These are phyloP conservation scores for Oreotrochilus melanogaster DNA, from an alignment of 2,113 vertebrate species.

Conservation along the genomic window DNA sequence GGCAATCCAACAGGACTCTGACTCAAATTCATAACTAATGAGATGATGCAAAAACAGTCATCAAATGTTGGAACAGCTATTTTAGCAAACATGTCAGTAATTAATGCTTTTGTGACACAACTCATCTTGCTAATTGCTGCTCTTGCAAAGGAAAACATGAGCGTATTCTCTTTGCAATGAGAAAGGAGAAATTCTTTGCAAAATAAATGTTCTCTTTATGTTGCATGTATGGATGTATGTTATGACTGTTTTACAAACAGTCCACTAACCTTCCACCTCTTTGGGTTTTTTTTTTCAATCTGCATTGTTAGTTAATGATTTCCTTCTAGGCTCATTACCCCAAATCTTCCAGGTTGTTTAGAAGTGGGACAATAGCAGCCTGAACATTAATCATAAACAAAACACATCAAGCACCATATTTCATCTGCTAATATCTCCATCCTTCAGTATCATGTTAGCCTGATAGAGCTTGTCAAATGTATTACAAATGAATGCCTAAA, in stretches of 20 bases:
- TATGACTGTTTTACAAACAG: background rate
- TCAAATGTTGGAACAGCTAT: conserved; percentile 54
- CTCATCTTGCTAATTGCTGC: conserved; percentile 62
- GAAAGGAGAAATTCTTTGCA: background rate
- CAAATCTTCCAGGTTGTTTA: conserved; percentile 8
- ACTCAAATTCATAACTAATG: conserved; percentile 52
- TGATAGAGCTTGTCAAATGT: background rate
- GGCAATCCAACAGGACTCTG: conserved; percentile 1
- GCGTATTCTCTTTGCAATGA: background rate
- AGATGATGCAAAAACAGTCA: conserved; percentile 58
- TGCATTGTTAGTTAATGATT: conserved; percentile 22
- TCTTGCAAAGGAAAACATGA: conserved; percentile 35
- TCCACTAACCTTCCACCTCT: conserved; percentile 1
- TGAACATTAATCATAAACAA: background rate
- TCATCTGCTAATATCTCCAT: background rate
- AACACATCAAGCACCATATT: background rate
- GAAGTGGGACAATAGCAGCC: conserved; percentile 1
- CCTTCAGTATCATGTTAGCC: background rate
- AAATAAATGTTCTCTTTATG: conserved; percentile 29
- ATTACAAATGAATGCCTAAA: background rate
- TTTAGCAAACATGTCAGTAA: conserved; percentile 60
- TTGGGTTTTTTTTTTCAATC: background rate
- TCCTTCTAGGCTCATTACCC: background rate
- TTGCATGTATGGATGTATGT: no score
- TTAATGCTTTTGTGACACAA: conserved; percentile 67